Base-by-base conservation (phyloP, 2,888 invertebrate species). In the Beris morrisii region DNA sequence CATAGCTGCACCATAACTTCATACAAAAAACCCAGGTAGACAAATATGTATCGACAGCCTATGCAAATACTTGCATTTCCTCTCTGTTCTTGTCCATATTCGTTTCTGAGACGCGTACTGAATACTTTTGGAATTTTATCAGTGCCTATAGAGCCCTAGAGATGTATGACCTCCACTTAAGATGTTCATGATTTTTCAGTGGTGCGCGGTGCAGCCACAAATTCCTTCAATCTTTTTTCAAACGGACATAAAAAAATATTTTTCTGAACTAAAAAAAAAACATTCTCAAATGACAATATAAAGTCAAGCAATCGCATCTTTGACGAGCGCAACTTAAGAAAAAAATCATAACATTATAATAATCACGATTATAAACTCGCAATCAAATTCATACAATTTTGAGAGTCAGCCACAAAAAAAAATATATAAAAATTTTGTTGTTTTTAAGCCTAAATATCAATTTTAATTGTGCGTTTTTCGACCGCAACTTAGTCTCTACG, bases 361-460 rank as follows among this genome's bases (percentile, higher is more conserved):
- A 13, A 32, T 50, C 22, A 13, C 31, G 43, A 12, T 31, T 38
- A 61, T 13, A 53, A 64, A 46, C 6, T 43, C n/a, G 64, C 22
- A 46, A 56, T 32, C 32, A n/a, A 31, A 38, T 48, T 38, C 13
- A 31, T 50, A 53, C 30, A n/a, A 31, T 48, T 52, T 15, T 15
- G 57, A 64, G 57, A 65, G 67, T 71, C 74, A 78, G 76, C 76
- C 77, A 77, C 77, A 77, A 76, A 75, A 38, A 7, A 38, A 38
- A 31, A 53, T 30, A 30, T 31, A 31, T 48, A 46, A 50, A 63
- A 52, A 12, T 46, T 64, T 64, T 48, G 46, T 9, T 57, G 13
- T 57, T 38, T 30, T 30, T 45, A 45, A 45, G 9, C n/a, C 59
- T 45, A 46, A 30, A 38, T 38, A 9, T 38, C 5, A 38, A 59